These are phyloP conservation scores for Fundulus diaphanus DNA, from an alignment of 2,797 vertebrate genomes.

Conservation along the genomic window DNA sequence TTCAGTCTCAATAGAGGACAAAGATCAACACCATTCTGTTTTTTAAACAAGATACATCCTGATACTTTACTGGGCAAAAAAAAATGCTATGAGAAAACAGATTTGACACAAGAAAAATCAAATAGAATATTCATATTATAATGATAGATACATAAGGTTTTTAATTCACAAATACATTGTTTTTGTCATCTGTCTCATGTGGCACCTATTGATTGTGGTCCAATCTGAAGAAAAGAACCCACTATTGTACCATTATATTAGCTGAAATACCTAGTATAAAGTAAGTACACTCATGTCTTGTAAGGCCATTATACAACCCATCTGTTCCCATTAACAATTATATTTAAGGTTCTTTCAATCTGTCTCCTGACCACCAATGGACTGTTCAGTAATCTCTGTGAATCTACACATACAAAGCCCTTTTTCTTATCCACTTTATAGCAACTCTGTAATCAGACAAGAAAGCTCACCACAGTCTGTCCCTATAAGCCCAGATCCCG, in stretches of 20 bases:
- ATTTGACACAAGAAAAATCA: constrained; percentile 10
- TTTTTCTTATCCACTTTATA: constrained; percentile 24
- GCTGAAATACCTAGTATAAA: constrained; percentile 5
- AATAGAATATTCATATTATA: constrained; percentile 16
- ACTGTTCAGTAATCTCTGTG: constrained; percentile 39
- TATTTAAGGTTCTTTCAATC: constrained; percentile 33
- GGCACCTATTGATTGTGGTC: background rate
- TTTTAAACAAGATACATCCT: constrained; percentile 14
- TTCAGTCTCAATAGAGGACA: constrained; percentile 9
- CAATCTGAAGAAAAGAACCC: background rate
- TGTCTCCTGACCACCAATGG: constrained; percentile 37
- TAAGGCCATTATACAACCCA: constrained; percentile 20
- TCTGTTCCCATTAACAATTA: background rate
- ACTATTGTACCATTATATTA: background rate
- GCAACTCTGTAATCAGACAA: constrained; percentile 41
- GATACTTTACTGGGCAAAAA: constrained; percentile 2
- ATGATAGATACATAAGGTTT: background rate
- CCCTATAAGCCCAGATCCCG: constrained; percentile 40
- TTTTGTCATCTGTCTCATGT: constrained; percentile 16
- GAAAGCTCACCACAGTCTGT: constrained; percentile 43
- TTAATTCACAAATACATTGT: constrained; percentile 2
- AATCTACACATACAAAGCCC: constrained; percentile 40
- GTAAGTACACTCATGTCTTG: constrained; percentile 17
- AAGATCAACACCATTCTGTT: constrained; percentile 24
- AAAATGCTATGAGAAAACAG: background rate